These are phyloP conservation scores for Poeciliopsis retropinna DNA, from an alignment of 2,113 vertebrate genomes.

Conservation along the genomic window DNA sequence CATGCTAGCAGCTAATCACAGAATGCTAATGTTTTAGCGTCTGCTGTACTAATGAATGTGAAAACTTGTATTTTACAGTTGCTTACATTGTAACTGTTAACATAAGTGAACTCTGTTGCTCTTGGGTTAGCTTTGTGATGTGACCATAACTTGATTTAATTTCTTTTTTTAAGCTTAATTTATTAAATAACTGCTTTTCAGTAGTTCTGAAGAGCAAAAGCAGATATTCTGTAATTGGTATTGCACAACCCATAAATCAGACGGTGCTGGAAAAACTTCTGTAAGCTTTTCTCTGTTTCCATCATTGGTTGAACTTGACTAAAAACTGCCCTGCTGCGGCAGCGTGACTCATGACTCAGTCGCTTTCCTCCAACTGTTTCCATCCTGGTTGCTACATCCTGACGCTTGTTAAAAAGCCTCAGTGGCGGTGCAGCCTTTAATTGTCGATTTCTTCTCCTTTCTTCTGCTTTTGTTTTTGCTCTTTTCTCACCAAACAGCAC, in stretches of 20 bases:
- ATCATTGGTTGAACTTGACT: slow-evolving; percentile 9
- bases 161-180: too few relatives aligned
- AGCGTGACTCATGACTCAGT: slow-evolving; percentile 7
- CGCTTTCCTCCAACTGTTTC: slow-evolving; percentile 56
- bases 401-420: slow-evolving; percentile 35
- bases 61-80: too few relatives aligned
- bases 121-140: too few relatives aligned
- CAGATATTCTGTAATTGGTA: not conserved
- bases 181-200: too few relatives aligned
- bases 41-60: too few relatives aligned
- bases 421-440: not conserved
- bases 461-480: not conserved
- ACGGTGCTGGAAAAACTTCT: slow-evolving; percentile 9
- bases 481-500: not conserved
- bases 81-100: too few relatives aligned
- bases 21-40: not conserved
- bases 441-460: slow-evolving; percentile 20
- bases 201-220: not conserved
- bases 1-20: not conserved
- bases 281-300: slow-evolving; percentile 3
- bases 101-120: too few relatives aligned
- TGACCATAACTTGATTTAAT: too few relatives aligned
- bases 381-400: slow-evolving; percentile 29
- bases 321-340: slow-evolving; percentile 22
- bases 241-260: not conserved